A percentile compares a stretch with the other conserved stretches of the same genome.
phyloP scores from a whole-genome alignment of 2,888 invertebrate genomes.

The Oeneis ivallda region DNA sequence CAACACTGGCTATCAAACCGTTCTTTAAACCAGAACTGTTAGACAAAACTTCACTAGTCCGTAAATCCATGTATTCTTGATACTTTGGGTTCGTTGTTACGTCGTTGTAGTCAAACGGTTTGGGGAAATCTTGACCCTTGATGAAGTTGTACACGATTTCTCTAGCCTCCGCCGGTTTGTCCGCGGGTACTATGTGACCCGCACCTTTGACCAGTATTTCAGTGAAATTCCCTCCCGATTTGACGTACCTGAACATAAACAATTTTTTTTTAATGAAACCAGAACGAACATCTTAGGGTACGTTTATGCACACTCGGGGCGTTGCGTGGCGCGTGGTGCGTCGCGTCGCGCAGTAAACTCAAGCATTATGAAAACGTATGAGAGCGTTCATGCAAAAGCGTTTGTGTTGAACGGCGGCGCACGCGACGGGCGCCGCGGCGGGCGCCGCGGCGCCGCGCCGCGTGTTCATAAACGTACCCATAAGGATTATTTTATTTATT shows the following conservation, averaged over 20 bases:
- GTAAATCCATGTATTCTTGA: slow-evolving; percentile 29
- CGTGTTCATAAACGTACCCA: too few relatives aligned
- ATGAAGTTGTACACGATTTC: slow-evolving; percentile 58
- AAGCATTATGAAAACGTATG: too few relatives aligned
- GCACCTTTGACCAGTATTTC: slow-evolving; percentile 82
- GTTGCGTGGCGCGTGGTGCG: too few relatives aligned
- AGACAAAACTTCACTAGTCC: slow-evolving; percentile 34
- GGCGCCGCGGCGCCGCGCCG: too few relatives aligned
- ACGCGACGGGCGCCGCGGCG: too few relatives aligned
- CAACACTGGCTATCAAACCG: slow-evolving; percentile 54
- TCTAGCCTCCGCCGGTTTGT: slow-evolving; percentile 77
- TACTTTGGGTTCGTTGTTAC: slow-evolving; percentile 22
- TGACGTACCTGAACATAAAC: slow-evolving; percentile 72
- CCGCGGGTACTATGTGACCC: slow-evolving; percentile 83
- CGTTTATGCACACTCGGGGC: too few relatives aligned
- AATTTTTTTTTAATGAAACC: neutral
- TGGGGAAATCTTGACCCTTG: slow-evolving; percentile 46
- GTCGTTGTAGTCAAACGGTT: slow-evolving; percentile 26
- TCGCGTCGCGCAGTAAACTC: too few relatives aligned
- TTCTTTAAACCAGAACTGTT: slow-evolving; percentile 38
- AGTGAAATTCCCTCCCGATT: slow-evolving; percentile 77
- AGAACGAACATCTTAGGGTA: neutral
- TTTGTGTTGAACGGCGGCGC: too few relatives aligned
- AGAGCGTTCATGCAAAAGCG: too few relatives aligned
- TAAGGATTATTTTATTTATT: too few relatives aligned